phyloP scores from a whole-genome alignment of 2,113 vertebrate genomes.

The Urocitellus parryii region DNA sequence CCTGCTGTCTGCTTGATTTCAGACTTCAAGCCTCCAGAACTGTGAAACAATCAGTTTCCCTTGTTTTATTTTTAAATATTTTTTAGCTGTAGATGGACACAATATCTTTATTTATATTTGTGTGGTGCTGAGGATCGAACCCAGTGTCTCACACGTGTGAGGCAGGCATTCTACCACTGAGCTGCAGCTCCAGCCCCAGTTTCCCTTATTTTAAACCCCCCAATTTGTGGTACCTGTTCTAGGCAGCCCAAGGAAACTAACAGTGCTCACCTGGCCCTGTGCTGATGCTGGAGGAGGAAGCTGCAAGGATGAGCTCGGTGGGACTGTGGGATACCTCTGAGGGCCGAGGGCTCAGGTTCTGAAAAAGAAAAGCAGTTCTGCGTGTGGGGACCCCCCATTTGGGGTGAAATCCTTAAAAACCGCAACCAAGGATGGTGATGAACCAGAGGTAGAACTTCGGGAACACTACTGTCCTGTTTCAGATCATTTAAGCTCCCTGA shows the following conservation, averaged over 20 bases:
- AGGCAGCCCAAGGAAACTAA: neutral
- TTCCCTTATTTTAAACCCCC: neutral
- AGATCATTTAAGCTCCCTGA: neutral
- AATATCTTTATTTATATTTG: too few relatives aligned
- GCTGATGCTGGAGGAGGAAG: neutral
- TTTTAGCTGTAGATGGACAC: too few relatives aligned
- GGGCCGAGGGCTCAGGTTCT: neutral
- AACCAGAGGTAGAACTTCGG: neutral
- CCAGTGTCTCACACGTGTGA: too few relatives aligned
- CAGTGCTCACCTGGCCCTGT: neutral
- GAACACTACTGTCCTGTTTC: neutral
- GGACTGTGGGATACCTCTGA: neutral
- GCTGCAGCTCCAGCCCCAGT: too few relatives aligned
- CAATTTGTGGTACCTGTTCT: neutral
- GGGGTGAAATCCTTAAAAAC: neutral
- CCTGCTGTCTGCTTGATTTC: neutral
- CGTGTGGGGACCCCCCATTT: neutral
- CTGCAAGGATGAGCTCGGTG: neutral
- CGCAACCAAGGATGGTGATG: neutral
- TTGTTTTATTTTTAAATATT: too few relatives aligned
- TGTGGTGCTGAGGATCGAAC: too few relatives aligned
- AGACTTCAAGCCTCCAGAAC: neutral
- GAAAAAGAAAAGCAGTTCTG: neutral
- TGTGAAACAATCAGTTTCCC: neutral
- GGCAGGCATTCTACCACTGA: too few relatives aligned